These are phyloP conservation scores for Galerucella calmariensis DNA, from an alignment of 2,888 invertebrate genomes.

Conservation along the genomic window DNA sequence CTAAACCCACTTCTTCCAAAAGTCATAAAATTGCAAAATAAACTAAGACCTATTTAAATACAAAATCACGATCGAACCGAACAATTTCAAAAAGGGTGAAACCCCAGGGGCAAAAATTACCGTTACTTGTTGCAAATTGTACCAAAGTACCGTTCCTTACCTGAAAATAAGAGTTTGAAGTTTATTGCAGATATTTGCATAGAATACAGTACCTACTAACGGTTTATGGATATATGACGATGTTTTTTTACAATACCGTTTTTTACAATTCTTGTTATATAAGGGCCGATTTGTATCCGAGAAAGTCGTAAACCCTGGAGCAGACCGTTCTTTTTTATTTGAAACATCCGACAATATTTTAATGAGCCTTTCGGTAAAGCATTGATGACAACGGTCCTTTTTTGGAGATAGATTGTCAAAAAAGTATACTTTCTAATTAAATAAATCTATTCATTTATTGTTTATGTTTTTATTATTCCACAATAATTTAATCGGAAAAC, in stretches of 20 bases:
- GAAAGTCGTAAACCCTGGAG: background rate
- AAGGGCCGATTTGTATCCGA: background rate
- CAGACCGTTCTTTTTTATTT: background rate
- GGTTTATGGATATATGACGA: constrained; percentile 37
- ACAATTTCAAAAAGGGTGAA: constrained; percentile 12
- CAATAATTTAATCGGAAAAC: no score
- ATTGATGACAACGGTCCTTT: background rate
- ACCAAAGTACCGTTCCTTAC: constrained; percentile 33
- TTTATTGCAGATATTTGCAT: constrained; percentile 30
- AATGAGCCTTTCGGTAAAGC: background rate
- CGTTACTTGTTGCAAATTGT: constrained; percentile 33
- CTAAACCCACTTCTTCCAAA: background rate
- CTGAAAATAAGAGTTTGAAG: constrained; percentile 24
- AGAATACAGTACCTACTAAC: constrained; percentile 24
- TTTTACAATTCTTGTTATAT: constrained; percentile 19
- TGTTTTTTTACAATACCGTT: constrained; percentile 31
- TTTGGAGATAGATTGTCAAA: no score
- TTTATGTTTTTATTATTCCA: background rate
- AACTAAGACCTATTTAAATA: background rate
- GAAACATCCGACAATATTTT: background rate
- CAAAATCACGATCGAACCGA: background rate
- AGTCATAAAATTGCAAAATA: background rate
- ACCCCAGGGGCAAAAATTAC: constrained; percentile 17
- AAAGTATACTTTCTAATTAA: no score
- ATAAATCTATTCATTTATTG: background rate